phyloP scores from a whole-genome alignment of 1,140 invertebrate genomes.

The Neelides sp. region DNA sequence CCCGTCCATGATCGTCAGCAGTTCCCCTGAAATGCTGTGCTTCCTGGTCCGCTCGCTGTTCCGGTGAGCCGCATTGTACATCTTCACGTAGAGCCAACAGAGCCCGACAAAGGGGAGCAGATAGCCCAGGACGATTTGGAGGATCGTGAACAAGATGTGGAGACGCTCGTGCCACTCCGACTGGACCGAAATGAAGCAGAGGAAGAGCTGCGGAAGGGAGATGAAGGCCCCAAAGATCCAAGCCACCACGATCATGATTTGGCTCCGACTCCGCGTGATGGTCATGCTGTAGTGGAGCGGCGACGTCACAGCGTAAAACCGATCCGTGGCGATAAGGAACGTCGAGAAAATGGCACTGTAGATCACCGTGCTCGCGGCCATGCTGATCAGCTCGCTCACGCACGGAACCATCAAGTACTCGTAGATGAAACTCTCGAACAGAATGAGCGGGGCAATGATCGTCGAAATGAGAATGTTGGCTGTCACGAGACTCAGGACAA shows the following conservation, averaged over 20 bases:
- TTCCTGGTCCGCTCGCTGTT: constrained; percentile 44
- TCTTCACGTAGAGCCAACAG: constrained; percentile 43
- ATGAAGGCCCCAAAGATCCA: constrained; percentile 36
- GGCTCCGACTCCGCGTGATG: constrained; percentile 39
- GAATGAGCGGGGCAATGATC: constrained; percentile 40
- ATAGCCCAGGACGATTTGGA: constrained; percentile 37
- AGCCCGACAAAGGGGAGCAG: constrained; percentile 42
- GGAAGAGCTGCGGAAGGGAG: constrained; percentile 31
- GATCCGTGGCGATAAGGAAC: constrained; percentile 42
- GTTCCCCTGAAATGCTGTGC: constrained; percentile 39
- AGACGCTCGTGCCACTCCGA: constrained; percentile 15
- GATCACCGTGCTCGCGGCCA: constrained; percentile 35
- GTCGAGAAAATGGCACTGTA: constrained; percentile 39
- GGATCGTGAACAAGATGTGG: constrained; percentile 30
- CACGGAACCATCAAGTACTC: constrained; percentile 36
- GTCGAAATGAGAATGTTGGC: constrained; percentile 42
- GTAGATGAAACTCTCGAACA: constrained; percentile 34
- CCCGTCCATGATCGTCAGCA: constrained; percentile 29
- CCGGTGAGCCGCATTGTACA: constrained; percentile 43
- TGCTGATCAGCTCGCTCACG: constrained; percentile 38
- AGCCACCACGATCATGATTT: constrained; percentile 36
- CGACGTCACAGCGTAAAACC: constrained; percentile 43
- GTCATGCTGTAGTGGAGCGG: constrained; percentile 44
- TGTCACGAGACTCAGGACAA: constrained; percentile 44
- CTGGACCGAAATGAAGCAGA: constrained; percentile 12